phyloP scores from a whole-genome alignment of 1,140 invertebrate species.

The Pristionchus pacificus region DNA sequence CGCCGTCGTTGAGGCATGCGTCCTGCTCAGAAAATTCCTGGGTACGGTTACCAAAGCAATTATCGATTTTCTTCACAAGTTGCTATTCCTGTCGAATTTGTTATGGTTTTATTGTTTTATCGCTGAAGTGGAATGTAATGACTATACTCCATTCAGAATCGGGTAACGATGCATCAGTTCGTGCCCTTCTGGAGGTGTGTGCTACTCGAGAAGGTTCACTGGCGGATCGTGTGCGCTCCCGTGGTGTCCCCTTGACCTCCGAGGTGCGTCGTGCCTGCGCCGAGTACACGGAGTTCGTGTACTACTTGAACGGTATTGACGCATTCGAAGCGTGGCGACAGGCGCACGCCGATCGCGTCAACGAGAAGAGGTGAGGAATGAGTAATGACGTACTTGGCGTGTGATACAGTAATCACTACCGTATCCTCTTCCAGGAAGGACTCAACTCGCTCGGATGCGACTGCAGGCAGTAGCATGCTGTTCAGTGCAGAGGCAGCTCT shows the following conservation, averaged over 20 bases:
- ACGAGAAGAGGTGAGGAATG: neutral
- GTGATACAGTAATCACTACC: neutral
- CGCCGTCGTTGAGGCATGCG: neutral
- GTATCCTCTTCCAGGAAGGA: too few species aligned
- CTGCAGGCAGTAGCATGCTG: neutral
- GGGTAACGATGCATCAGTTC: neutral
- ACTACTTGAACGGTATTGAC: neutral
- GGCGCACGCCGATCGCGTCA: neutral
- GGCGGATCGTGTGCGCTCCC: neutral
- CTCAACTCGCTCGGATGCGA: neutral
- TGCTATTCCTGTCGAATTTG: too few species aligned
- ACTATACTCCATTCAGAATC: neutral
- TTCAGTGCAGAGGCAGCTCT: neutral
- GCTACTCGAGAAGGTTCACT: neutral
- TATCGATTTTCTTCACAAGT: too few species aligned
- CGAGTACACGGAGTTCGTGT: neutral
- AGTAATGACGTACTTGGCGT: neutral
- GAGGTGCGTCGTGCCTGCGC: neutral
- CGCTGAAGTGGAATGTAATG: neutral
- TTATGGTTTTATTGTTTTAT: neutral
- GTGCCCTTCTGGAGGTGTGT: neutral
- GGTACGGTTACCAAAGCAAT: too few species aligned
- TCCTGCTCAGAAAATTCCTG: neutral
- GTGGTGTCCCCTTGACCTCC: too few species aligned
- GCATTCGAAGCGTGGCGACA: neutral